Evolutionary conservation across 2,888 invertebrate species (phyloP).

Genomic region (Erpobdella octoculata): DNA sequence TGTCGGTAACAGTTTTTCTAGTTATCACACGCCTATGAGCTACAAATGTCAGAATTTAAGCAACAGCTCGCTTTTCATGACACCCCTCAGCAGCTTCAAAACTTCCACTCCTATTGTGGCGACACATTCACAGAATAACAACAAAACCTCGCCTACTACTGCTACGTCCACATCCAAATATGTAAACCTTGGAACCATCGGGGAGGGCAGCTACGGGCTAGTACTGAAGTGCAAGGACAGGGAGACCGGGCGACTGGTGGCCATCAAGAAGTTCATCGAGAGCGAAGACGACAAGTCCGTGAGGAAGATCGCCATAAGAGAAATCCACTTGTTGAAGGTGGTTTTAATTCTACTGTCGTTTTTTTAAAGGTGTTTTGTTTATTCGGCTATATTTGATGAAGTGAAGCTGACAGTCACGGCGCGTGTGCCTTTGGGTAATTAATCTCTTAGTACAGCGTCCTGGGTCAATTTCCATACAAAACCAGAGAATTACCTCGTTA

Average conservation of each 20-base stretch:
- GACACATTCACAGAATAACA: too few species aligned
- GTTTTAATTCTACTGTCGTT: too few species aligned
- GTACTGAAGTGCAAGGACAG: constrained; percentile 57
- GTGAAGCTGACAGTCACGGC: too few species aligned
- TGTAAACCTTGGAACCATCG: constrained; percentile 71
- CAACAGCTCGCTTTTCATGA: too few species aligned
- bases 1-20: background rate
- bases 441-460: too few species aligned
- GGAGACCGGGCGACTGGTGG: constrained; percentile 75
- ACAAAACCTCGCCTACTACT: background rate
- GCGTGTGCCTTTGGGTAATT: too few species aligned
- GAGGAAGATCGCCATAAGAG: constrained; percentile 80
- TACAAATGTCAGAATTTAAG: too few species aligned
- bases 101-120: background rate
- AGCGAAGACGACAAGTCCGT: constrained; percentile 82
- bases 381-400: too few species aligned
- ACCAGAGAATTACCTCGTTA: too few species aligned
- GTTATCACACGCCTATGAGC: background rate
- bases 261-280: constrained; percentile 85
- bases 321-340: constrained; percentile 91
- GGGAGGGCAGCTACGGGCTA: constrained; percentile 82
- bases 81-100: background rate
- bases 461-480: too few species aligned
- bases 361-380: too few species aligned
- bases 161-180: constrained; percentile 73